These are phyloP conservation scores for Lateolabrax maculatus DNA, from an alignment of 2,797 vertebrate genomes.

Conservation along the genomic window DNA sequence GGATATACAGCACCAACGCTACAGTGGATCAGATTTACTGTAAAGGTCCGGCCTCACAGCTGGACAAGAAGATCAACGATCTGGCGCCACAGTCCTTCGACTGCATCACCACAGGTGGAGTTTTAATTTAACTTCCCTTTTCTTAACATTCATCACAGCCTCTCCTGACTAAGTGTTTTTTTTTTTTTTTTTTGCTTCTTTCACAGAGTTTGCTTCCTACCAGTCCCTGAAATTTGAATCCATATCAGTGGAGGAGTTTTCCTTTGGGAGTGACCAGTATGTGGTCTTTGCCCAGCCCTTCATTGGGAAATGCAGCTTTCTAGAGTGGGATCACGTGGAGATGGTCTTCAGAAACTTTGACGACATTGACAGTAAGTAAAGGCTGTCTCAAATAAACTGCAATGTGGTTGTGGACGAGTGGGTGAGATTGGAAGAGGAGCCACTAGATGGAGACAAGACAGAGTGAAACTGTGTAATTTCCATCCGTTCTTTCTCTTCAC, in stretches of 20 bases:
- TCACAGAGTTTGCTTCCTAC: constrained; percentile 95
- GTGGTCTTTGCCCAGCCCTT: constrained; percentile 97
- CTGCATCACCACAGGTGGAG: constrained; percentile 95
- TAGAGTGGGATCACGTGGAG: constrained; percentile 99
- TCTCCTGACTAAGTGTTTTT: neutral
- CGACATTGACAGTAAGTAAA: constrained; percentile 93
- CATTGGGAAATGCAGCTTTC: constrained; percentile 95
- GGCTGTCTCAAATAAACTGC: neutral
- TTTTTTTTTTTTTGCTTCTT: constrained; percentile 33
- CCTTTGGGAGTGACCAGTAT: constrained; percentile 92
- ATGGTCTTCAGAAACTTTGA: constrained; percentile 97
- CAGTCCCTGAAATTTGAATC: constrained; percentile 96
- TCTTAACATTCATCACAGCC: neutral
- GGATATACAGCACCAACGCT: constrained; percentile 95
- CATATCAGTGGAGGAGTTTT: constrained; percentile 95
- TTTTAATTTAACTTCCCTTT: neutral
- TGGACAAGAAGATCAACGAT: constrained; percentile 93
- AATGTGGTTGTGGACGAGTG: neutral
- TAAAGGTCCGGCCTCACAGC: constrained; percentile 90
- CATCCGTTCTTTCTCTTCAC: constrained; percentile 19
- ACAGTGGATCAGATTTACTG: constrained; percentile 97
- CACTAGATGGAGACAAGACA: constrained; percentile 52
- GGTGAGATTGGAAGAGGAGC: neutral
- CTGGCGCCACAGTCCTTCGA: constrained; percentile 92
- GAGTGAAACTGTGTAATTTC: constrained; percentile 1